A percentile compares a stretch with the other conserved stretches of the same genome.
These are phyloP conservation scores for Morone chrysops DNA, from an alignment of 2,113 vertebrate genomes.

Conservation along the genomic window DNA sequence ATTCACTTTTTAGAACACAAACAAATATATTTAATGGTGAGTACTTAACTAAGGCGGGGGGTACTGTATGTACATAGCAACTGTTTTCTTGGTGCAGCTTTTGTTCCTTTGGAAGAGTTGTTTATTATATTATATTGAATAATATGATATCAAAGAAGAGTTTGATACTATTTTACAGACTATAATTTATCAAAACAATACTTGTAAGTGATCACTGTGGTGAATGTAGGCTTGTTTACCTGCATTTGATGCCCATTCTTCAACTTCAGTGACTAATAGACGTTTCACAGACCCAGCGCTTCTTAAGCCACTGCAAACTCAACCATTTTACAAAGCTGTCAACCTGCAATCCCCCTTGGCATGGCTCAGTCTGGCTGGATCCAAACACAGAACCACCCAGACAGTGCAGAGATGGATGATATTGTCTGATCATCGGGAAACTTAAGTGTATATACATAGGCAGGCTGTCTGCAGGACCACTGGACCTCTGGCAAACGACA, in stretches of 20 bases:
- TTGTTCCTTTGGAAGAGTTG: neutral
- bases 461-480: neutral
- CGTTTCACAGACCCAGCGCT: constrained; percentile 10
- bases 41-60: neutral
- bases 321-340: neutral
- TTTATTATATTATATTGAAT: too few relatives aligned
- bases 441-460: neutral
- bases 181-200: neutral
- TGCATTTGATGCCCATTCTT: neutral
- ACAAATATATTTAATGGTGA: too few relatives aligned
- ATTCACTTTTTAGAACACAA: neutral
- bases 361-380: neutral
- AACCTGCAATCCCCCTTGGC: neutral
- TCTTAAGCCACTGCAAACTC: neutral
- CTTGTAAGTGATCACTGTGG: neutral
- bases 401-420: neutral
- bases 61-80: too few relatives aligned
- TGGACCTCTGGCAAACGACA: neutral
- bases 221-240: neutral
- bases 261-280: neutral
- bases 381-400: neutral
- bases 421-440: neutral
- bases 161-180: neutral
- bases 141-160: neutral
- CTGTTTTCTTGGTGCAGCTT: neutral